Evolutionary conservation across 2,888 invertebrate species (phyloP), one percentile per base, ranked within the genome.

Genomic region (Tiliacea aurago): DNA sequence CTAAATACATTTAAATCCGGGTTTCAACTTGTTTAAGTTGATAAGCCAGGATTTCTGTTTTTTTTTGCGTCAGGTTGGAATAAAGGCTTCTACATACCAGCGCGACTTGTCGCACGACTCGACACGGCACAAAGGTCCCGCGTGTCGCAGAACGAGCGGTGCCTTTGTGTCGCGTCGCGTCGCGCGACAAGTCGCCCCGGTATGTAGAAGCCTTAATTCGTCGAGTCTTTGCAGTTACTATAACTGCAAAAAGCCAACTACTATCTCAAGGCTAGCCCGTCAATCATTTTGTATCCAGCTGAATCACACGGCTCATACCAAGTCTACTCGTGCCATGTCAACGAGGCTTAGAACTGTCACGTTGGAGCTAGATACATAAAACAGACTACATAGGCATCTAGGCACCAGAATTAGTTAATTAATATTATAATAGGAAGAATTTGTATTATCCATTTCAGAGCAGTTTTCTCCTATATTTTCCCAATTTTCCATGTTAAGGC

Each of bases 311-410:
- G 49, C 20, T 53, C 51, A 37, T 18, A 15, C 15, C 20, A 53
- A 70, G 65, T 72, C 4, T 23, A 59, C 61, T 69, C 13, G 53
- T 43, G 58, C 66, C 33, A 28, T 43, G 45, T 73, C 45, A 73
- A 74, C 79, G 62, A 23, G 51, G 79, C 53, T 58, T 78, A 43
- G 15, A 70, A 23, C 66, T 83, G 73, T 67, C 69, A 74, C 59
- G 56, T 68, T 18, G 41, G 15, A 20, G 11, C 65, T 53, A 73
- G 51, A 62, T 37, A 71, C 13, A 58, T 18, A 63, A 59, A 15
- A 67, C 51, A 66, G 53, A 67, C 33, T 56, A 67, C n/a, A 63
- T 58, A 51, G 41, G 53, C 55, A 64, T 33, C 37, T 55, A 20
- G 33, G 49, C 7, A 28, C 41, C 65, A 18, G 5, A 76, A 79